phyloP scores from a whole-genome alignment of 1,140 invertebrate species.

The Gonioctena quinquepunctata region DNA sequence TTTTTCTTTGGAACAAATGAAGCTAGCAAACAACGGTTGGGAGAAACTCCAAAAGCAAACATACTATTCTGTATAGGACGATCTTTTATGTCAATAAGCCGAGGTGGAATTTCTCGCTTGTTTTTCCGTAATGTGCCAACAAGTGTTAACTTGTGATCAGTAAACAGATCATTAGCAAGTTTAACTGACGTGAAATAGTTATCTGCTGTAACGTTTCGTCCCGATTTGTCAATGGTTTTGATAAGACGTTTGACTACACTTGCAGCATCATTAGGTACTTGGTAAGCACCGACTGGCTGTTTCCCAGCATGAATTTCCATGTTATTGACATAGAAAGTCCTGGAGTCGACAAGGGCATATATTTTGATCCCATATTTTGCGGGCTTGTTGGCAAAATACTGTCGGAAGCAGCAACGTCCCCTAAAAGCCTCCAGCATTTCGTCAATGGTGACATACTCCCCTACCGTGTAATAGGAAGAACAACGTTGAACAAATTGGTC shows the following conservation, averaged over 20 bases:
- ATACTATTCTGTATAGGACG: background rate
- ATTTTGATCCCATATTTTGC: constrained; percentile 14
- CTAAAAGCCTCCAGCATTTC: constrained; percentile 53
- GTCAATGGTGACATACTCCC: constrained; percentile 30
- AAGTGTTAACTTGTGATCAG: background rate
- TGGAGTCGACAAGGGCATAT: background rate
- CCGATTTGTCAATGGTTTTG: constrained; percentile 6
- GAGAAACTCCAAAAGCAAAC: background rate
- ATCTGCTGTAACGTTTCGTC: background rate
- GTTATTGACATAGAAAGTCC: no score
- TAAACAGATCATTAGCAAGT: background rate
- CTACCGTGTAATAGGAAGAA: background rate
- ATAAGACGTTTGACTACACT: constrained; percentile 45
- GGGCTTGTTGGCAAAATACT: constrained; percentile 37
- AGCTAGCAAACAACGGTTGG: background rate
- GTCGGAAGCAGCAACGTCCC: constrained; percentile 51
- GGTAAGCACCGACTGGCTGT: constrained; percentile 48
- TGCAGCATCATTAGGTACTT: constrained; percentile 35
- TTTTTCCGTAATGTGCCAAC: background rate
- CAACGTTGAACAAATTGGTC: constrained; percentile 3
- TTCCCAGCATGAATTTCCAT: constrained; percentile 49
- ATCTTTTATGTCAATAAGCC: background rate
- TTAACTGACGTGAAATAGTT: constrained; percentile 1
- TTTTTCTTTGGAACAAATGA: constrained; percentile 31
- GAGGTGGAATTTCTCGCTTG: background rate